phyloP scores from a whole-genome alignment of 2,888 invertebrate genomes.

The Spodoptera exigua region DNA sequence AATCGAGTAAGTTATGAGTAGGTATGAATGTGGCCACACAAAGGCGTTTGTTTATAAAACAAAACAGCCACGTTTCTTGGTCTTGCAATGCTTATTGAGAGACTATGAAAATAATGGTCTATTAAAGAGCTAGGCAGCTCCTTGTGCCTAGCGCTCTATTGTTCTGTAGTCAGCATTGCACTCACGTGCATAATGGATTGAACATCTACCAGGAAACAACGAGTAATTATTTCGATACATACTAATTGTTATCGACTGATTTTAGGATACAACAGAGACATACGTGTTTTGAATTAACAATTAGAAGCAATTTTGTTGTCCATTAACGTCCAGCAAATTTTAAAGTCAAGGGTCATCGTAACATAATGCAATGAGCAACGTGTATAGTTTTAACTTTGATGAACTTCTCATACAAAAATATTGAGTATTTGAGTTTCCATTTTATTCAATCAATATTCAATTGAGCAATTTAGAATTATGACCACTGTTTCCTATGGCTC shows the following conservation, averaged over 20 bases:
- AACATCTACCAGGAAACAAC: conserved; percentile 53
- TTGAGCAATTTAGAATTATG: neutral
- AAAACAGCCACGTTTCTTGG: conserved; percentile 74
- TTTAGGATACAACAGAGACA: conserved; percentile 22
- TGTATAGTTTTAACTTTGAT: no score
- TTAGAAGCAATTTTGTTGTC: no score
- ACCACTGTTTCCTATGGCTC: conserved; percentile 7
- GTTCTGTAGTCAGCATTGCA: conserved; percentile 53
- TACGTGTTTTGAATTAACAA: conserved; percentile 26
- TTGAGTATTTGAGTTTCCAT: no score
- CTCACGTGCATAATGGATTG: conserved; percentile 44
- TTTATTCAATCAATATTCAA: no score
- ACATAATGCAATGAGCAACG: no score
- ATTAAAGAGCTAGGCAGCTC: conserved; percentile 66
- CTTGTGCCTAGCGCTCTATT: conserved; percentile 61
- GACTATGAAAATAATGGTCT: conserved; percentile 76
- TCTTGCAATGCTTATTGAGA: conserved; percentile 72
- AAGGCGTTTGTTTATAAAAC: conserved; percentile 87
- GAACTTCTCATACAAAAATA: no score
- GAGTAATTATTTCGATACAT: conserved; percentile 44
- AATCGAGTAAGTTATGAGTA: conserved; percentile 70
- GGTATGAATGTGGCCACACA: conserved; percentile 73
- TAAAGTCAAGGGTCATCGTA: no score
- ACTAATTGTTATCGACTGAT: conserved; percentile 38
- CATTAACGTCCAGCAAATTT: no score